These are phyloP conservation scores for Anseranas semipalmata DNA, from an alignment of 2,113 vertebrate genomes.

Conservation along the genomic window DNA sequence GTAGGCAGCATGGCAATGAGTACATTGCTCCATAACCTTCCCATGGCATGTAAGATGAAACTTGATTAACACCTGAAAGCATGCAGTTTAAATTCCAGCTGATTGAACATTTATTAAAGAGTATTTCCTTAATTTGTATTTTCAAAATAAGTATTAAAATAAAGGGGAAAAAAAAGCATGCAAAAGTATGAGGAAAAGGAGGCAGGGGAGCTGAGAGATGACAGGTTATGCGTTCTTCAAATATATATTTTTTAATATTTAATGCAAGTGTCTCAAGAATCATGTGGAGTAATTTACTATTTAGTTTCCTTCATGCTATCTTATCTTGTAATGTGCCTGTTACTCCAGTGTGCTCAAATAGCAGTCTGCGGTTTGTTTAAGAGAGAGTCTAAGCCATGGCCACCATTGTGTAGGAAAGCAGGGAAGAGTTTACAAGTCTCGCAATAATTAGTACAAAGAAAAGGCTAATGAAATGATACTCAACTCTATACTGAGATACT, in stretches of 20 bases:
- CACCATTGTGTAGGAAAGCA: background rate
- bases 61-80: constrained; percentile 5
- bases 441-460: background rate
- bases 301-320: background rate
- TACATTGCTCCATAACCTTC: background rate
- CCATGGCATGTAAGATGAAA: background rate
- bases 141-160: constrained; percentile 1
- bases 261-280: background rate
- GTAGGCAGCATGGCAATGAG: background rate
- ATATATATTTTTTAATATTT: background rate
- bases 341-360: background rate
- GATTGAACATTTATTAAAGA: background rate
- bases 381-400: background rate
- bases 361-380: background rate
- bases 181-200: background rate
- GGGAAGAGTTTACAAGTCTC: background rate
- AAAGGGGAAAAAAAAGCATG: background rate
- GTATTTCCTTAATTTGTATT: background rate
- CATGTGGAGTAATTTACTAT: background rate
- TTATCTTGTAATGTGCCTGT: background rate
- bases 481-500: background rate
- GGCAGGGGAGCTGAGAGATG: background rate
- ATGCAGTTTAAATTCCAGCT: constrained; percentile 14
- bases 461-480: background rate
- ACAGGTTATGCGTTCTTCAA: background rate